A percentile compares a stretch with the other conserved stretches of the same genome.
Evolutionary conservation across 2,888 invertebrate species (phyloP).

Genomic region (Chalcis sispes): DNA sequence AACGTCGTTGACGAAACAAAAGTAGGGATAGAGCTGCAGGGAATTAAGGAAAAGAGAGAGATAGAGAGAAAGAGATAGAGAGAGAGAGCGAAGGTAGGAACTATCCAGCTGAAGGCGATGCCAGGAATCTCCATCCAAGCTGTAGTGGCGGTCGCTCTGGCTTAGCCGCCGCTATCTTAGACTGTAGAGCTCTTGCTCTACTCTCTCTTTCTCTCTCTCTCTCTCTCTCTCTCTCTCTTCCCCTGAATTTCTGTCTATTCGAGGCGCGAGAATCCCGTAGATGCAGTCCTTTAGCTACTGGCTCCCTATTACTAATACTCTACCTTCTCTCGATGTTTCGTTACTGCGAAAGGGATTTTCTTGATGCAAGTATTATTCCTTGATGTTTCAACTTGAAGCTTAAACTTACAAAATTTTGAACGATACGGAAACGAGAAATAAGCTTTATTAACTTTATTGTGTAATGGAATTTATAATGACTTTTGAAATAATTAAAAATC

Average conservation of each 20-base stretch:
- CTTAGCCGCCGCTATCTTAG: constrained; percentile 8
- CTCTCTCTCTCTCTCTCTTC: too few relatives aligned
- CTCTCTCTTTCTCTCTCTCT: neutral
- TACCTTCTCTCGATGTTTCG: constrained; percentile 8
- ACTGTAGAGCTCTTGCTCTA: neutral
- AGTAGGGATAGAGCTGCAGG: neutral
- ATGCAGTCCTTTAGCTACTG: constrained; percentile 52
- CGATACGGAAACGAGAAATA: too few relatives aligned
- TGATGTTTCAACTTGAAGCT: too few relatives aligned
- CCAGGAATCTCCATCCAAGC: neutral
- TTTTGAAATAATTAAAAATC: too few relatives aligned
- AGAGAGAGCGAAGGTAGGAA: too few relatives aligned
- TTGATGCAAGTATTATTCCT: too few relatives aligned
- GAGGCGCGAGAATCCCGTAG: constrained; percentile 56
- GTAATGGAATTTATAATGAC: too few relatives aligned
- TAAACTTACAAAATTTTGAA: too few relatives aligned
- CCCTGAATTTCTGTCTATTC: neutral
- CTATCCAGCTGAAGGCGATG: neutral
- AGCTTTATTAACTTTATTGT: too few relatives aligned
- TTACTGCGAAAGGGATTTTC: neutral
- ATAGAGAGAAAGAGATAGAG: neutral
- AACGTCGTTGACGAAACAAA: constrained; percentile 11
- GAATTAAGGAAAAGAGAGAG: neutral
- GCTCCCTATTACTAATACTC: neutral
- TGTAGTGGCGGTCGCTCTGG: neutral